Evolutionary conservation across 2,113 vertebrate species (phyloP).

Genomic region (Varanus komodoensis): DNA sequence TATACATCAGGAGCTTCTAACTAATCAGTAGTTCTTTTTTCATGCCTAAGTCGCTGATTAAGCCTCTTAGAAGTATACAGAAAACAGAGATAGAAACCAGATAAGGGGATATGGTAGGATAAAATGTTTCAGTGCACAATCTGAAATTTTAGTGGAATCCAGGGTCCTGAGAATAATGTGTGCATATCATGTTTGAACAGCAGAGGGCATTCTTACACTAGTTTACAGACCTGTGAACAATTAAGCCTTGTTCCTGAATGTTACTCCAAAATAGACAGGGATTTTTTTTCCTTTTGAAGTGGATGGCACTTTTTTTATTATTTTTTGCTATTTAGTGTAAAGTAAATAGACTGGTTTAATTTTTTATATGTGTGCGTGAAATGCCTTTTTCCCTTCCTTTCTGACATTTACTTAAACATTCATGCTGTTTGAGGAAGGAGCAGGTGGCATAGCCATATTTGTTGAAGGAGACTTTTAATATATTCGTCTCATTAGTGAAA

Average conservation of each 20-base stretch:
- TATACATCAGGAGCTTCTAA: not conserved
- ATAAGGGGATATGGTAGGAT: not conserved
- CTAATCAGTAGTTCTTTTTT: not conserved
- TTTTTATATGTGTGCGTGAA: conserved; percentile 14
- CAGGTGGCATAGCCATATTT: conserved; percentile 42
- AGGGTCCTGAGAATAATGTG: not conserved
- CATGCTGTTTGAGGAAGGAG: conserved; percentile 6
- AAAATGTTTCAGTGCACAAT: not conserved
- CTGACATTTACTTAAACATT: conserved; percentile 42
- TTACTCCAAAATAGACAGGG: conserved; percentile 25
- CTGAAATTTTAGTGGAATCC: not conserved
- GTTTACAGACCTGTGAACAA: conserved; percentile 20
- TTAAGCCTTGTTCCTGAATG: conserved; percentile 19
- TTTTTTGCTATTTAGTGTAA: conserved; percentile 52
- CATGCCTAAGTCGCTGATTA: not conserved
- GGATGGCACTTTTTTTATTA: conserved; percentile 46
- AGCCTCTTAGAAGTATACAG: not conserved
- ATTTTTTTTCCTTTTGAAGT: not conserved
- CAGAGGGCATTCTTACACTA: conserved; percentile 52
- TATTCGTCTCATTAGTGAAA: conserved; percentile 23
- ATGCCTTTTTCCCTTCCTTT: not conserved
- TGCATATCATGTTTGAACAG: conserved; percentile 45
- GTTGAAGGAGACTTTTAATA: conserved; percentile 42
- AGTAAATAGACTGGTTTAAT: conserved; percentile 30
- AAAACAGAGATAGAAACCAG: not conserved